Conservation (phyloP, 2,888 invertebrate genomes). For the Pemphredon lugubris region DNA sequence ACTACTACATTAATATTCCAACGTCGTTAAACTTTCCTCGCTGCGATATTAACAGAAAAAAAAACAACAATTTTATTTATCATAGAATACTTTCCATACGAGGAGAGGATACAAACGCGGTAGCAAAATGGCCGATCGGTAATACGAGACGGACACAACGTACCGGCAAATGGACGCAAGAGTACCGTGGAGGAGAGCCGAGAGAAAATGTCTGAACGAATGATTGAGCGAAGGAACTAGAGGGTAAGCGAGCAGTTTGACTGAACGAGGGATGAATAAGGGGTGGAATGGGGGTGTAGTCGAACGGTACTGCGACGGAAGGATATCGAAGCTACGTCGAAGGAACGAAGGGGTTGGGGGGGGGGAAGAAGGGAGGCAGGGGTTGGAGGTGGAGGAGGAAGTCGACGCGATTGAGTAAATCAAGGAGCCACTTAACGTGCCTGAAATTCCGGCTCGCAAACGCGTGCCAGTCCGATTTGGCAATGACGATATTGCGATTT, state of each 20-base stretch:
- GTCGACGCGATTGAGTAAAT: conserved; percentile 65
- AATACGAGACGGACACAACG: too few relatives aligned
- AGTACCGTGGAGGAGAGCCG: neutral
- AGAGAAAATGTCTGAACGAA: neutral
- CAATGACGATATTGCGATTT: conserved; percentile 1
- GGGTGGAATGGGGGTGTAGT: neutral
- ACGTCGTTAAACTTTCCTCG: too few relatives aligned
- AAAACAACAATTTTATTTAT: too few relatives aligned
- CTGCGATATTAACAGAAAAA: too few relatives aligned
- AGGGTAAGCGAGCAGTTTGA: neutral
- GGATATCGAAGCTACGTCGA: too few relatives aligned
- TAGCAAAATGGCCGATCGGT: too few relatives aligned
- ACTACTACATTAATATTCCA: too few relatives aligned
- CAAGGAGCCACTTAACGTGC: conserved; percentile 65
- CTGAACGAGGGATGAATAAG: neutral
- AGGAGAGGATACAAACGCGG: too few relatives aligned
- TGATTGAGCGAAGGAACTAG: neutral
- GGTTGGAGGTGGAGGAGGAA: conserved; percentile 9
- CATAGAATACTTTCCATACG: too few relatives aligned
- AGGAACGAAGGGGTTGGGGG: too few relatives aligned
- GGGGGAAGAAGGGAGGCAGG: neutral
- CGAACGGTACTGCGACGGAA: too few relatives aligned
- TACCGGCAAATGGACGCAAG: neutral
- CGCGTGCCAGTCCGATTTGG: conserved; percentile 6
- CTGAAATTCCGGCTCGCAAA: conserved; percentile 53